phyloP scores from a whole-genome alignment of 2,888 invertebrate species.

The Andrena flavipes region DNA sequence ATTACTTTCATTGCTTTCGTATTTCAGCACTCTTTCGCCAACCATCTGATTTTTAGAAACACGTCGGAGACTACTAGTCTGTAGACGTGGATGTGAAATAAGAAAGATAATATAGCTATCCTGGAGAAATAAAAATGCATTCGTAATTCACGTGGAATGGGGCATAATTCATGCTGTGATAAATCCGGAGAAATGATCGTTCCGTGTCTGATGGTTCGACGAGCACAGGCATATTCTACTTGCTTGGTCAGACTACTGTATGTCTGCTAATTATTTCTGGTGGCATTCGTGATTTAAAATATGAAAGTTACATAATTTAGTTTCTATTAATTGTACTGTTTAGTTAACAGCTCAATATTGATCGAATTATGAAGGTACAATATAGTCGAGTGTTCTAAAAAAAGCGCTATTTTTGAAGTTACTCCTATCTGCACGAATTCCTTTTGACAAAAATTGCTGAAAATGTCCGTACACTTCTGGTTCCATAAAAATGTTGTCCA shows the following conservation, averaged over 20 bases:
- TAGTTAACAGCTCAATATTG: neutral
- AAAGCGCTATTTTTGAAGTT: too few species aligned
- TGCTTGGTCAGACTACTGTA: neutral
- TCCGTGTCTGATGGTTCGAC: too few species aligned
- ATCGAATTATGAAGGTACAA: neutral
- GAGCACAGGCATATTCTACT: too few species aligned
- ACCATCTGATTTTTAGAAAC: conserved; percentile 1
- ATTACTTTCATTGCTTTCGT: neutral
- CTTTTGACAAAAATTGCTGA: neutral
- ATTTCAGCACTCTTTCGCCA: neutral
- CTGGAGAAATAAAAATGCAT: neutral
- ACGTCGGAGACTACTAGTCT: neutral
- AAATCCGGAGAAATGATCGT: neutral
- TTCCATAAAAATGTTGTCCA: neutral
- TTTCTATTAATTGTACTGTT: neutral
- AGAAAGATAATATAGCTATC: neutral
- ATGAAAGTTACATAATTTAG: neutral
- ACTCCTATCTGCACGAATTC: too few species aligned
- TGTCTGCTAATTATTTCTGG: neutral
- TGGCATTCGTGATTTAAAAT: neutral
- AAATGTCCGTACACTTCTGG: neutral
- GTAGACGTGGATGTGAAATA: too few species aligned
- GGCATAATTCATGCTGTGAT: neutral
- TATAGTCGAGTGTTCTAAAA: neutral
- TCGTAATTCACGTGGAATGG: neutral